A percentile compares a stretch with the other conserved stretches of the same genome.
These are phyloP conservation scores for Philaenus spumarius DNA, from an alignment of 1,140 invertebrate species.

Conservation along the genomic window DNA sequence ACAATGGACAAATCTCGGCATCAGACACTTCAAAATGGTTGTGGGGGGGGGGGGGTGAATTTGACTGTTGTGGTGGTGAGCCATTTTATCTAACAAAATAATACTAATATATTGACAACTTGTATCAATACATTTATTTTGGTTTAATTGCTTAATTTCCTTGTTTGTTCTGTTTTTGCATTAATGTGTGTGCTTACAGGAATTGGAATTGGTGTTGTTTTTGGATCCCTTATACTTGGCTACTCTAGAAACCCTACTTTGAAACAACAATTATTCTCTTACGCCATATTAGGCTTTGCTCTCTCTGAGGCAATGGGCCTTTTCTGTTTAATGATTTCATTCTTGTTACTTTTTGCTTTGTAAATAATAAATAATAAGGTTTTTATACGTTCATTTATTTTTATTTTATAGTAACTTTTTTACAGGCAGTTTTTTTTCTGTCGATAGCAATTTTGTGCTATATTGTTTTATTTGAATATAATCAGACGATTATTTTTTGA, in stretches of 20 bases:
- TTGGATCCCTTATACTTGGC: constrained; percentile 85
- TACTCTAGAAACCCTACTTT: constrained; percentile 89
- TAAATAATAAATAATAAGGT: constrained; percentile 28
- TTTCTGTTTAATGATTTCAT: constrained; percentile 94
- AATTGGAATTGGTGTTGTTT: constrained; percentile 88
- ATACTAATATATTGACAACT: no score
- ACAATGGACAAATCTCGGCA: no score
- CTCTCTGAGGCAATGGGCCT: constrained; percentile 94
- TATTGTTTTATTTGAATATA: no score
- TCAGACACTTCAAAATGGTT: no score
- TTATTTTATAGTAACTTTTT: not conserved
- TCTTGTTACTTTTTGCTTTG: constrained; percentile 82
- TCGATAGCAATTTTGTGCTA: not conserved
- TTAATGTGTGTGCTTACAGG: constrained; percentile 45
- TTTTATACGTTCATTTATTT: not conserved
- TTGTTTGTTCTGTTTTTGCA: not conserved
- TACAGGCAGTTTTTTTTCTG: no score
- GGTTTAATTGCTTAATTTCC: no score
- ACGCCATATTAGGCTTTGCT: constrained; percentile 90
- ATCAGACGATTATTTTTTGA: no score
- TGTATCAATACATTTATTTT: no score
- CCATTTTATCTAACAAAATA: no score
- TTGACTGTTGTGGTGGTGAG: no score
- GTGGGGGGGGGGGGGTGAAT: no score
- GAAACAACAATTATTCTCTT: constrained; percentile 91